These are phyloP conservation scores for Lomographa bimaculata DNA, from an alignment of 2,888 invertebrate species.

Conservation along the genomic window DNA sequence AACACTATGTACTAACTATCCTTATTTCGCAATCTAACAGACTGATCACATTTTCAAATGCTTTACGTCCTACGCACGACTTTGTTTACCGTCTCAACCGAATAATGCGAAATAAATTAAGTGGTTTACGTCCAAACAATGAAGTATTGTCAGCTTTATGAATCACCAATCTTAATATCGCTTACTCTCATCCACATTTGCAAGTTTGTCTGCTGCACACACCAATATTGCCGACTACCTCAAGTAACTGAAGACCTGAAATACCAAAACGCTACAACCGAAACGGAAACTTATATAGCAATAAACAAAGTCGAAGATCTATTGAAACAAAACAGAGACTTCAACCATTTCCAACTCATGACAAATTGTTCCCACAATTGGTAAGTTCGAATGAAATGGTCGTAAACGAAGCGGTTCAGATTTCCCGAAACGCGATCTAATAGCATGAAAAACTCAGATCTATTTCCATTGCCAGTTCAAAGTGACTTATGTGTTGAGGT, in stretches of 20 bases:
- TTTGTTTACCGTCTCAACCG: constrained; percentile 28
- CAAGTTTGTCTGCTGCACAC: constrained; percentile 60
- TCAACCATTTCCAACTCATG: constrained; percentile 33
- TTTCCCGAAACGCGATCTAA: constrained; percentile 60
- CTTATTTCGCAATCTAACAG: too few species aligned
- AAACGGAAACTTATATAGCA: constrained; percentile 29
- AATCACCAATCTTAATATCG: constrained; percentile 62
- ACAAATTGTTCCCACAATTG: constrained; percentile 51
- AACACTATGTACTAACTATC: too few species aligned
- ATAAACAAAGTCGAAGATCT: constrained; percentile 27
- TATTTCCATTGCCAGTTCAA: constrained; percentile 54
- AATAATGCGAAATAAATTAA: constrained; percentile 36
- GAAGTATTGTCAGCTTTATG: constrained; percentile 56
- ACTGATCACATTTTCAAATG: too few species aligned
- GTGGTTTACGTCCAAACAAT: constrained; percentile 52
- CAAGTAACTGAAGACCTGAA: constrained; percentile 26
- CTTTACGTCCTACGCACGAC: constrained; percentile 20
- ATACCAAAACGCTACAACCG: neutral
- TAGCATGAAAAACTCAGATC: constrained; percentile 50
- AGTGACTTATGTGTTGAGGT: constrained; percentile 43
- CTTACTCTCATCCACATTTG: constrained; percentile 62
- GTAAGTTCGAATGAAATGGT: constrained; percentile 54
- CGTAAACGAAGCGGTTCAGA: constrained; percentile 56
- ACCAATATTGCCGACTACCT: constrained; percentile 45
- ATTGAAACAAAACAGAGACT: constrained; percentile 17